A percentile compares a stretch with the other conserved stretches of the same genome.
These are phyloP conservation scores for Drosophila ustulata DNA, from an alignment of 2,888 invertebrate species.

Conservation along the genomic window DNA sequence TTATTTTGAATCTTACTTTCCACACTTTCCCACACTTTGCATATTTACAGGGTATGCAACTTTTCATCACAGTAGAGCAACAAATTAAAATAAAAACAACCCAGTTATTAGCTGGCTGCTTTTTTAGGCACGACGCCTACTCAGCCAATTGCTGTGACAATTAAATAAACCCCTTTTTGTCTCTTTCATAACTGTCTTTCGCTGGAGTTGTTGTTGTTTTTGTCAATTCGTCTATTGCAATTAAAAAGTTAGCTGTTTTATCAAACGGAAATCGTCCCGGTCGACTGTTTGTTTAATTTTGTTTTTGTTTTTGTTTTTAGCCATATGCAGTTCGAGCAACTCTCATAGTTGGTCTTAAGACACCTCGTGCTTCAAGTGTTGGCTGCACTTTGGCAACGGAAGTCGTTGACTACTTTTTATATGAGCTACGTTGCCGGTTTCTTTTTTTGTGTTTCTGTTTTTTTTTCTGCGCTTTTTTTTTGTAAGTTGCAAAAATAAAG, in stretches of 20 bases:
- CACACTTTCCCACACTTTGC: not conserved
- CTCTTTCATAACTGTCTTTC: slow-evolving; percentile 15
- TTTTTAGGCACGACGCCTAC: slow-evolving; percentile 1
- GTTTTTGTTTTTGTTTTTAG: slow-evolving; percentile 14
- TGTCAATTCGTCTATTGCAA: slow-evolving; percentile 38
- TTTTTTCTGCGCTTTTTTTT: slow-evolving; percentile 14
- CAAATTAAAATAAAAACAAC: not conserved
- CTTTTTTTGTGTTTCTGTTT: slow-evolving; percentile 10
- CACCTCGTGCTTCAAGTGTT: slow-evolving; percentile 47
- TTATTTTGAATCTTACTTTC: no score
- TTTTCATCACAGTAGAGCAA: not conserved
- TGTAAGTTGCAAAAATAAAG: slow-evolving; percentile 23
- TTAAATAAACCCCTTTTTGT: slow-evolving; percentile 18
- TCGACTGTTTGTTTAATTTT: slow-evolving; percentile 15
- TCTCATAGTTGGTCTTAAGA: slow-evolving; percentile 30
- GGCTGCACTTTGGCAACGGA: slow-evolving; percentile 61
- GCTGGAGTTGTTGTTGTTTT: slow-evolving; percentile 10
- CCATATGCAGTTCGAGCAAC: slow-evolving; percentile 16
- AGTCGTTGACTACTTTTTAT: slow-evolving; percentile 63
- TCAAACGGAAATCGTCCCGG: slow-evolving; percentile 55
- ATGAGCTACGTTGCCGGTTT: slow-evolving; percentile 32
- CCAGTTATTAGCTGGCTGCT: slow-evolving; percentile 2
- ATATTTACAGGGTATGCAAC: not conserved
- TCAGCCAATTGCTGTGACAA: slow-evolving; percentile 14
- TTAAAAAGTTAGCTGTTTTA: slow-evolving; percentile 48